Conservation (phyloP, 2,113 vertebrate genomes). For the Amphilophus citrinellus region DNA sequence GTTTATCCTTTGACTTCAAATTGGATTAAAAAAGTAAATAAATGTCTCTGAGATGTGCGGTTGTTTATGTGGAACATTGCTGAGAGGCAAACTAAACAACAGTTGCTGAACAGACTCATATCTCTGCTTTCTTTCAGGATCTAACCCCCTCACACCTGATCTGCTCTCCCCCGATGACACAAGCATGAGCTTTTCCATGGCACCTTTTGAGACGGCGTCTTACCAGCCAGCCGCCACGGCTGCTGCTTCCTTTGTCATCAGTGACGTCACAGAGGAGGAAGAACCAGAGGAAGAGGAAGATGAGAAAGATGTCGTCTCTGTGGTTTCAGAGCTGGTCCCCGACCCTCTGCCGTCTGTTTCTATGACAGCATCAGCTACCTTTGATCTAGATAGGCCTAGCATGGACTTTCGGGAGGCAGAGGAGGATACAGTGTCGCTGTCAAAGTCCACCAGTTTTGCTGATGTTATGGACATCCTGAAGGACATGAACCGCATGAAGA, state of each 20-base stretch:
- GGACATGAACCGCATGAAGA: conserved; percentile 97
- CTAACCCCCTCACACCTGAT: conserved; percentile 91
- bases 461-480: conserved; percentile 99
- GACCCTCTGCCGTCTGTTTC: conserved; percentile 86
- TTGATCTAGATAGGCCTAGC: conserved; percentile 87
- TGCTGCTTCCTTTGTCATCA: conserved; percentile 95
- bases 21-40: background rate
- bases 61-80: background rate
- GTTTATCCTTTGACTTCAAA: background rate
- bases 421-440: conserved; percentile 92
- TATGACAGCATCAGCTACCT: conserved; percentile 88
- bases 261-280: conserved; percentile 93
- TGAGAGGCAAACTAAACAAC: background rate
- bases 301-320: conserved; percentile 82
- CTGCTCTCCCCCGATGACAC: conserved; percentile 95
- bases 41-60: background rate
- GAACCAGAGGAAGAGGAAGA: conserved; percentile 82
- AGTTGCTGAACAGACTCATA: background rate
- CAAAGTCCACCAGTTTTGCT: conserved; percentile 98
- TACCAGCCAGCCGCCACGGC: conserved; percentile 85
- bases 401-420: conserved; percentile 92
- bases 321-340: conserved; percentile 90
- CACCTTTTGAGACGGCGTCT: conserved; percentile 88
- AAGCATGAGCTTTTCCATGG: conserved; percentile 91
- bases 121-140: conserved; percentile 80